Evolutionary conservation across 2,888 invertebrate species (phyloP), one percentile per base, ranked within the genome.

Genomic region (Girardia tigrina): DNA sequence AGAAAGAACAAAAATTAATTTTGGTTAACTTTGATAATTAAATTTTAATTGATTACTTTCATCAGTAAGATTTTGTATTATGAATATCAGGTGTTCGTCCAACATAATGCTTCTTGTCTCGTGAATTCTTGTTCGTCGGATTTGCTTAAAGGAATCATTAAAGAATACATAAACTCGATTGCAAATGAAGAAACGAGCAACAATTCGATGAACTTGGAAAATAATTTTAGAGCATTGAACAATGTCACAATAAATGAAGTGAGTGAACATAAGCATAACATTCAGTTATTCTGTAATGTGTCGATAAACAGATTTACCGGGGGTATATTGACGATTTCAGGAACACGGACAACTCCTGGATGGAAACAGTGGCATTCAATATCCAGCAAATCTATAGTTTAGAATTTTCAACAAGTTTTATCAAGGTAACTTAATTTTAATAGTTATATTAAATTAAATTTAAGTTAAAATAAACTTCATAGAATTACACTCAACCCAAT

Each of bases 321-420:
- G 94, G 95, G 0, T 95, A 95, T 83, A 93, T 97, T 0, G 95
- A 97, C 84, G 97, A 98, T 85, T 92, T 90, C 26, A 88, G 98
- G 73, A 98, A 97, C 83, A 98, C 98, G 0, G 98, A 98, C 83
- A 97, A 97, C 84, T 89, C 94, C 0, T 98, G 98, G 98, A 95
- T 98, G 88, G 98, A 98, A 85, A 95, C 95, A 0, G 88, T 90
- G 8, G 97, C 91, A 0, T 88, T 89, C 74, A 93, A 92, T 86
- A 97, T 92, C 83, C 97, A 98, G 82, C 94, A 71, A 71, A 28
- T 71, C 23, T 71, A 71, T n/a, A 71, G 27, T 71, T 56, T 4
- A 12, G 56, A 56, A 16, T 56, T 56, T 56, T 56, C 56, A 4
- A 4, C 4, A 20, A 23, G 23, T 4, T 56, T 56, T 23, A 4